Evolutionary conservation across 2,888 invertebrate species (phyloP).

Genomic region (Bombylius discolor): DNA sequence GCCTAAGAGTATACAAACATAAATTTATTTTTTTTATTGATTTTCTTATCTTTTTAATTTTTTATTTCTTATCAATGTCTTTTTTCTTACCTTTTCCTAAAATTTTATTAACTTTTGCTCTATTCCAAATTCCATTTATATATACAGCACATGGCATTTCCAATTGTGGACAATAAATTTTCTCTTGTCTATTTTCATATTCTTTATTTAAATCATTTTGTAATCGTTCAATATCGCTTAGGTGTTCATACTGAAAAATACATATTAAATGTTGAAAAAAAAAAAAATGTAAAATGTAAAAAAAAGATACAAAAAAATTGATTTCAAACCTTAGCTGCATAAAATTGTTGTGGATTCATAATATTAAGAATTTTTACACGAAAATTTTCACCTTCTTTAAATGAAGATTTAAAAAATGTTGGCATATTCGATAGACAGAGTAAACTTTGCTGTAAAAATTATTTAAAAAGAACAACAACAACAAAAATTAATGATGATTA

Average conservation of each 20-base stretch:
- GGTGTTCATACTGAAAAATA: conserved; percentile 16
- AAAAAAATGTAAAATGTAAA: conserved; percentile 6
- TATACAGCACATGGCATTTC: conserved; percentile 24
- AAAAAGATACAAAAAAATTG: not conserved
- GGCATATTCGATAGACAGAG: not conserved
- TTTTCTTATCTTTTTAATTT: too few relatives aligned
- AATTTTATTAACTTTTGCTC: conserved; percentile 24
- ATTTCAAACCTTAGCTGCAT: conserved; percentile 46
- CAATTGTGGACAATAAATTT: conserved; percentile 25
- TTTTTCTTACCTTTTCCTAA: conserved; percentile 19
- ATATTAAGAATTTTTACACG: conserved; percentile 46
- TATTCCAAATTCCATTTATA: conserved; percentile 23
- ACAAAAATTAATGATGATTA: not conserved
- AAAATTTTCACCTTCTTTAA: conserved; percentile 19
- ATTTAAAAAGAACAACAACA: too few relatives aligned
- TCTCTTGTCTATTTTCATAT: conserved; percentile 23
- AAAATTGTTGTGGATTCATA: conserved; percentile 52
- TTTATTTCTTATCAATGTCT: too few relatives aligned
- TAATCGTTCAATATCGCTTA: conserved; percentile 10
- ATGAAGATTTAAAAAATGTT: conserved; percentile 15
- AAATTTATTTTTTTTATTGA: too few relatives aligned
- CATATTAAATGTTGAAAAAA: conserved; percentile 4
- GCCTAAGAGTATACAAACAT: too few relatives aligned
- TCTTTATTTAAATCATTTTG: conserved; percentile 16
- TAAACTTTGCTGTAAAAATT: conserved; percentile 2